phyloP scores from a whole-genome alignment of 2,888 invertebrate genomes.

The Pantelozetes paolii region DNA sequence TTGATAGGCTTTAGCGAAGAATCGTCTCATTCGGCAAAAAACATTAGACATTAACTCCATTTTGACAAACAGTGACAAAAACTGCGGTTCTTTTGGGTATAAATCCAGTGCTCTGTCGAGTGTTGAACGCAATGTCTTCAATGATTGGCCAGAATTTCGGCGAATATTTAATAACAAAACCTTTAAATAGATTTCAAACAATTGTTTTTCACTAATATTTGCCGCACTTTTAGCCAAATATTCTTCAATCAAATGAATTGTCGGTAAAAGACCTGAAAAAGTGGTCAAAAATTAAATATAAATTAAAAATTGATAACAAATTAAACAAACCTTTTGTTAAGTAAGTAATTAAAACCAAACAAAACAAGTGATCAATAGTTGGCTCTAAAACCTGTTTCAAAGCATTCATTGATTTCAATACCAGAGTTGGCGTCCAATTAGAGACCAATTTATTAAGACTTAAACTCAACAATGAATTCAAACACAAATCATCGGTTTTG shows the following conservation, averaged over 20 bases:
- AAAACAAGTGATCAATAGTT: conserved; percentile 2
- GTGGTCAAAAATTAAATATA: not conserved
- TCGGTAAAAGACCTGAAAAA: not conserved
- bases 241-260: not conserved
- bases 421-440: conserved; percentile 36
- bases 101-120: conserved; percentile 48
- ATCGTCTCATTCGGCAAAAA: conserved; percentile 19
- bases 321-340: conserved; percentile 3
- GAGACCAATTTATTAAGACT: not conserved
- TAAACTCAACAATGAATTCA: not conserved
- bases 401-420: conserved; percentile 41
- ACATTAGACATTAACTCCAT: conserved; percentile 49
- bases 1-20: conserved; percentile 14
- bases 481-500: not conserved
- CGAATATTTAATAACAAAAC: conserved; percentile 13
- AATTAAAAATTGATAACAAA: not conserved
- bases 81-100: conserved; percentile 49
- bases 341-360: not conserved
- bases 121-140: conserved; percentile 48
- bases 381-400: conserved; percentile 39
- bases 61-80: conserved; percentile 49
- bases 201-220: not conserved
- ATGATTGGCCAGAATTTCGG: conserved; percentile 45
- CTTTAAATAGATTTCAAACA: conserved; percentile 11
- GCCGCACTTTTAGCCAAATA: not conserved